Evolutionary conservation across 2,113 vertebrate genomes (phyloP), one percentile per base, ranked within the genome.

Genomic region (Dromas ardeola): DNA sequence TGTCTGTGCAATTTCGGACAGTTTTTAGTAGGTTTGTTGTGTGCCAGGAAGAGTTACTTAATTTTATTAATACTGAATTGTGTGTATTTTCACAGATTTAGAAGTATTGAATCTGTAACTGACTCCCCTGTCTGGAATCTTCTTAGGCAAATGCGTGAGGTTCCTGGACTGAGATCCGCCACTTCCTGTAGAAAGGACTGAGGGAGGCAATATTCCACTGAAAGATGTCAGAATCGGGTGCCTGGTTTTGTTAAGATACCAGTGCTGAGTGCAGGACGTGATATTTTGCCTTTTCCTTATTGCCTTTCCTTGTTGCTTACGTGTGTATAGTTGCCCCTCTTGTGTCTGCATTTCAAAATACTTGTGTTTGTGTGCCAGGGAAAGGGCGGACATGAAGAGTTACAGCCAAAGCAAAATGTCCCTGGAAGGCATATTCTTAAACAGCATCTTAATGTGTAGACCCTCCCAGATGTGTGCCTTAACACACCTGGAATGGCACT

Each of bases 111-210:
- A 55, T 61, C 20, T 58, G 27, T 58, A 52, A 58, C 29, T n/a
- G 58, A 22, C 30, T 42, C 32, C 56, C 17, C 14, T 25, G 22
- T 36, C 12, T 49, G 65, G 45, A 47, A 17, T 47, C 34, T 15
- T 45, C 15, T 38, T 26, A 22, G 0, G 3, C 43, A 27, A 23
- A 36, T 0, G 4, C 10, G 30, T 53, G 69, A 70, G 62, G 42
- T 63, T 58, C 27, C 34, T 38, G 70, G 56, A 6, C 20, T 16
- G 43, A 90, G 62, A 40, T 22, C 15, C 56, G 8, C 17, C 5
- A 10, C 38, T 56, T 61, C 32, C 25, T 65, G 43, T 32, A 43
- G 62, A 18, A 53, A 49, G 38, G 62, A 15, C 42, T 34, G 27
- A 50, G 36, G 59, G 66, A 59, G 17, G 15, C 66, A 25, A 12